These are phyloP conservation scores for Papilio aristodemus DNA, from an alignment of 1,140 invertebrate genomes.

Conservation along the genomic window DNA sequence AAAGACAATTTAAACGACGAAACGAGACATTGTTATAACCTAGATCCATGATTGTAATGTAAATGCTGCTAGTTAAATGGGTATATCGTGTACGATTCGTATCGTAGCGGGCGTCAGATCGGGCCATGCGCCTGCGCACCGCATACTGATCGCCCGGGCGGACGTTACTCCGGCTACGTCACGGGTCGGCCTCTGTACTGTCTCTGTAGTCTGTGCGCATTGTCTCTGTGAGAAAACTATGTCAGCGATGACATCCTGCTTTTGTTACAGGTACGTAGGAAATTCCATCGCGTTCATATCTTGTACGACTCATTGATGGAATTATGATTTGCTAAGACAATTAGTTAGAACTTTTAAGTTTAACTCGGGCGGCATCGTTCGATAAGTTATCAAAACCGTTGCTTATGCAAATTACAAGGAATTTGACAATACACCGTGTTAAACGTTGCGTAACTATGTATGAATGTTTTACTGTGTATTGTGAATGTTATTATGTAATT, in stretches of 20 bases:
- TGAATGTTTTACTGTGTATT: background rate
- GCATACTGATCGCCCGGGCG: slow-evolving; percentile 33
- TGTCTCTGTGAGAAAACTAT: slow-evolving; percentile 32
- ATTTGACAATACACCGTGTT: slow-evolving; percentile 5
- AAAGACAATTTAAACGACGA: slow-evolving; percentile 24
- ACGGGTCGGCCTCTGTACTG: slow-evolving; percentile 24
- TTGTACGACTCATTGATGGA: background rate
- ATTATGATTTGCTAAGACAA: background rate
- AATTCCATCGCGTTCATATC: slow-evolving; percentile 13
- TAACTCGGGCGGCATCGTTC: background rate
- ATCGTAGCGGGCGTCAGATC: slow-evolving; percentile 29
- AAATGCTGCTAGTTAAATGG: slow-evolving; percentile 33
- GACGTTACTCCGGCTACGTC: slow-evolving; percentile 34
- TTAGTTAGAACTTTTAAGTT: background rate
- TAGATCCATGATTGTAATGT: slow-evolving; percentile 30
- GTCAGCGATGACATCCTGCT: slow-evolving; percentile 32
- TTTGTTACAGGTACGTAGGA: slow-evolving; percentile 21
- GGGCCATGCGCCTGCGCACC: slow-evolving; percentile 17
- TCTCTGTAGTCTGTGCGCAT: slow-evolving; percentile 14
- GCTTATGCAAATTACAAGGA: background rate
- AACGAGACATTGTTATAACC: slow-evolving; percentile 29
- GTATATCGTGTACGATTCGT: slow-evolving; percentile 29
- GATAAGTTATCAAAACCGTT: background rate
- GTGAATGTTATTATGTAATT: background rate
- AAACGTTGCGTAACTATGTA: background rate